phyloP scores from a whole-genome alignment of 1,140 invertebrate species.

The Sminthurinus signatus region DNA sequence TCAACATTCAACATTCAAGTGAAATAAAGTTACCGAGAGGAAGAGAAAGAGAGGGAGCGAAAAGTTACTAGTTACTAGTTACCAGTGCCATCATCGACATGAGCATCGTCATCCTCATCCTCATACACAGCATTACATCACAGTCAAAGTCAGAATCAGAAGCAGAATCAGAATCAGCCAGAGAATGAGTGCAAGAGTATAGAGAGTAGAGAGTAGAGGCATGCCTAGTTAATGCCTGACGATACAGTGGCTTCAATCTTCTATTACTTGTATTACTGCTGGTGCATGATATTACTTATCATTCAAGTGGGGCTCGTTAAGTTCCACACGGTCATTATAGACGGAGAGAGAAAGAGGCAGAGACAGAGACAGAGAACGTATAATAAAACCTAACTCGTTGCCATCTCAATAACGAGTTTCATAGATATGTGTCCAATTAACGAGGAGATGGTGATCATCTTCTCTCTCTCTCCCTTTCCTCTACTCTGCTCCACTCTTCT shows the following conservation, averaged over 20 bases:
- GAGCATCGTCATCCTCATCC: background rate
- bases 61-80: too few species aligned
- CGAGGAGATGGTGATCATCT: conserved; percentile 36
- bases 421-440: conserved; percentile 41
- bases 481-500: conserved; percentile 6
- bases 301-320: conserved; percentile 39
- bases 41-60: too few species aligned
- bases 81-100: too few species aligned
- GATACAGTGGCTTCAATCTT: too few species aligned
- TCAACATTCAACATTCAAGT: too few species aligned
- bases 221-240: conserved; percentile 6
- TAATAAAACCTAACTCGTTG: conserved; percentile 40
- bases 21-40: too few species aligned
- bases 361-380: conserved; percentile 21
- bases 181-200: too few species aligned
- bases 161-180: too few species aligned
- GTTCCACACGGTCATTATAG: conserved; percentile 29
- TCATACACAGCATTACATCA: too few species aligned
- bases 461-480: conserved; percentile 1
- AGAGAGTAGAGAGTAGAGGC: too few species aligned
- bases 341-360: conserved; percentile 20
- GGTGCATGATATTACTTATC: conserved; percentile 36
- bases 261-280: too few species aligned
- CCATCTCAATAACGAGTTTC: conserved; percentile 41
- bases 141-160: too few species aligned